Conservation (phyloP, 2,113 vertebrate species). For the Leptocoma aspasia region DNA sequence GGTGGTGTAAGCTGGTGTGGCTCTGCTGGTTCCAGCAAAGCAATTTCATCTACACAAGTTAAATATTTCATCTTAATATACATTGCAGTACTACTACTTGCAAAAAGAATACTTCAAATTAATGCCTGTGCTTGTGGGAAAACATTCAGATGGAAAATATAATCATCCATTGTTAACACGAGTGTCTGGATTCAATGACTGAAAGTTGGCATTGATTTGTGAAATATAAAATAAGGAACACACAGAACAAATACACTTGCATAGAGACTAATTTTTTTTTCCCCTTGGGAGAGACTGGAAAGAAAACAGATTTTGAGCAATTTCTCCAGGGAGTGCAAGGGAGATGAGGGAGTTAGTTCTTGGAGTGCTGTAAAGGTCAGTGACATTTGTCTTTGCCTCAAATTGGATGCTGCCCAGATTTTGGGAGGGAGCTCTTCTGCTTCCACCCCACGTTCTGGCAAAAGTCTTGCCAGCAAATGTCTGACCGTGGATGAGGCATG, state of each 20-base stretch:
- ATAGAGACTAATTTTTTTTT: background rate
- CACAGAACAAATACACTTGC: background rate
- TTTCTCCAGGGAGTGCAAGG: background rate
- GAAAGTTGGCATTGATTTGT: background rate
- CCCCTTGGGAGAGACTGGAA: background rate
- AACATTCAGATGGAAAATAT: conserved; percentile 5
- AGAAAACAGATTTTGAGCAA: conserved; percentile 2
- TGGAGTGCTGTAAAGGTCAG: background rate
- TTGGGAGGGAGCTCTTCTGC: background rate
- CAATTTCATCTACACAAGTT: background rate
- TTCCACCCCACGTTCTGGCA: background rate
- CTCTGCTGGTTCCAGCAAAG: background rate
- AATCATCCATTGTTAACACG: background rate
- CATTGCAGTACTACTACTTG: background rate
- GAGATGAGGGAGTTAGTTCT: background rate
- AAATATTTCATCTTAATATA: background rate
- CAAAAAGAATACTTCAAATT: background rate
- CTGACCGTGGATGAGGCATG: accelerated
- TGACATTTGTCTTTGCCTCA: background rate
- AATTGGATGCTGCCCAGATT: background rate
- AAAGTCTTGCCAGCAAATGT: accelerated
- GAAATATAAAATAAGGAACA: conserved; percentile 36
- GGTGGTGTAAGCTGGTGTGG: background rate
- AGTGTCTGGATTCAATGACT: conserved; percentile 40
- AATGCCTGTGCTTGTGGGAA: conserved; percentile 4